A percentile compares a stretch with the other conserved stretches of the same genome.
phyloP scores from a whole-genome alignment of 2,888 invertebrate species.

The Ormyrus nitidulus region DNA sequence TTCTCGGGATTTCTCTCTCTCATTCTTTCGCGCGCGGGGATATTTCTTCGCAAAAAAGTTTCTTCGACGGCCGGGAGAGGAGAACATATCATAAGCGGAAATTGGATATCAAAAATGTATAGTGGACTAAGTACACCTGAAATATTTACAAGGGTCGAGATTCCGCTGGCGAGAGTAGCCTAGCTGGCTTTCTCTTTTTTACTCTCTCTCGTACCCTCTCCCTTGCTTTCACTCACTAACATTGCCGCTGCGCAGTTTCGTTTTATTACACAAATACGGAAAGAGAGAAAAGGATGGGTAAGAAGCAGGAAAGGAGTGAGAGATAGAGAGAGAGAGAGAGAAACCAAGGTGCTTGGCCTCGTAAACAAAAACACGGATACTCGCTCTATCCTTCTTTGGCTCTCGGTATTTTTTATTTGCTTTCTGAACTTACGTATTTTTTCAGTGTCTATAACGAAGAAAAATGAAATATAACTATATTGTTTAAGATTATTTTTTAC shows the following conservation, averaged over 20 bases:
- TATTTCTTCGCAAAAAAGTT: background rate
- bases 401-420: constrained; percentile 21
- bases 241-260: constrained; percentile 17
- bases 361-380: constrained; percentile 38
- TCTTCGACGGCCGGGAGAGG: constrained; percentile 10
- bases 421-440: background rate
- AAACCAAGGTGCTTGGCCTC: background rate
- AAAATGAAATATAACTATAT: background rate
- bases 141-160: constrained; percentile 67
- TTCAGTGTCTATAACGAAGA: background rate
- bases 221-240: background rate
- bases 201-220: background rate
- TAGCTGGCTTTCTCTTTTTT: no score
- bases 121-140: constrained; percentile 65
- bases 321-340: background rate
- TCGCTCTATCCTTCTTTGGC: background rate
- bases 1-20: constrained; percentile 21
- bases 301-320: background rate
- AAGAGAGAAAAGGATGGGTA: background rate
- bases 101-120: constrained; percentile 72
- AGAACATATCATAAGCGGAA: constrained; percentile 63
- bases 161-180: constrained; percentile 32
- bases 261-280: constrained; percentile 29
- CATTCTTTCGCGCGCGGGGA: background rate
- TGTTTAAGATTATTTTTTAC: constrained; percentile 6